phyloP scores from a whole-genome alignment of 2,888 invertebrate genomes.

The Tetheella fluctuosa region DNA sequence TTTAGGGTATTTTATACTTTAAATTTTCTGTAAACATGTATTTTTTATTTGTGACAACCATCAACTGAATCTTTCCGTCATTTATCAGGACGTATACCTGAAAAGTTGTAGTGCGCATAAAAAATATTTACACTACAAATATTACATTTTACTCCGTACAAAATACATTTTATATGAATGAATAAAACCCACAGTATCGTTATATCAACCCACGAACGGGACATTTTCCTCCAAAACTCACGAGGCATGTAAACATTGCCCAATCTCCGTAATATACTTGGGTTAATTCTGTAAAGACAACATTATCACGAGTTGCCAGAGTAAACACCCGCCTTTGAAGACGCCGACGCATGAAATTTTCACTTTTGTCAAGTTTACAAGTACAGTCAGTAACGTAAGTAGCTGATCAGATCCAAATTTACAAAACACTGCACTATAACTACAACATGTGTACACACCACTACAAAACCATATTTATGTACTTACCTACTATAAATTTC shows the following conservation, averaged over 20 bases:
- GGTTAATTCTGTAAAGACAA: conserved; percentile 78
- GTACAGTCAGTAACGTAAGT: conserved; percentile 19
- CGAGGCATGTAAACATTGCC: conserved; percentile 65
- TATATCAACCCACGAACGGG: conserved; percentile 10
- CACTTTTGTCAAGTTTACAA: conserved; percentile 48
- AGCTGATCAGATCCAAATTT: conserved; percentile 22
- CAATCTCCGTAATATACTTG: conserved; percentile 61
- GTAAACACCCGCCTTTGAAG: conserved; percentile 68
- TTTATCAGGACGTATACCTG: too few relatives aligned
- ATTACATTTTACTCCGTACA: too few relatives aligned
- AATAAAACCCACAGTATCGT: not conserved
- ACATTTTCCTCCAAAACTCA: conserved; percentile 60
- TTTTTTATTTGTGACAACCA: too few relatives aligned
- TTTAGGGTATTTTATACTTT: too few relatives aligned
- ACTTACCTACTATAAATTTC: too few relatives aligned
- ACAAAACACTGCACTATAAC: too few relatives aligned
- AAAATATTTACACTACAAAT: too few relatives aligned
- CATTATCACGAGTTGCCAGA: conserved; percentile 66
- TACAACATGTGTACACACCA: too few relatives aligned
- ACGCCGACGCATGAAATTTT: conserved; percentile 64
- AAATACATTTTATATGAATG: not conserved
- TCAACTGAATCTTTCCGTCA: too few relatives aligned
- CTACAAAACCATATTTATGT: too few relatives aligned
- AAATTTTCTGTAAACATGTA: too few relatives aligned
- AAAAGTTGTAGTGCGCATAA: too few relatives aligned